Conservation (phyloP, 2,888 invertebrate species). For the Camponotus fellah region DNA sequence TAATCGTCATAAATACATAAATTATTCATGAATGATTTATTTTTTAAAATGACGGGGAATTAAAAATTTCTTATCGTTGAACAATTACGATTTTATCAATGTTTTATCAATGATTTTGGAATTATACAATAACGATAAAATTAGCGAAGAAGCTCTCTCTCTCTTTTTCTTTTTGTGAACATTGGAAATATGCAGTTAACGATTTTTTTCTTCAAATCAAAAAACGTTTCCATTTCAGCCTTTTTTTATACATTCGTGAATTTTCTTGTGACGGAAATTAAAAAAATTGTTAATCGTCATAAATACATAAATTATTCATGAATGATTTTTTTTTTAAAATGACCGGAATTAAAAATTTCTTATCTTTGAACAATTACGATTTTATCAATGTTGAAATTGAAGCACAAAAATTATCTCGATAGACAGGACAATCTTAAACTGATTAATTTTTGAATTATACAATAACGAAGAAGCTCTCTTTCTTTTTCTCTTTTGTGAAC, state of each 20-base stretch:
- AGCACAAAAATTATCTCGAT: constrained; percentile 24
- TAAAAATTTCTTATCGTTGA: constrained; percentile 17
- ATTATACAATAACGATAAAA: neutral
- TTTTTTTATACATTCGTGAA: neutral
- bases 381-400: neutral
- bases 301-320: neutral
- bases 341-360: neutral
- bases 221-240: neutral
- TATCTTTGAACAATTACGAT: constrained; percentile 19
- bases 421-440: neutral
- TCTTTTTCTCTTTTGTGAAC: neutral
- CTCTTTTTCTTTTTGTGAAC: neutral
- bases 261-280: neutral
- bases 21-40: neutral
- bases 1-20: neutral
- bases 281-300: neutral
- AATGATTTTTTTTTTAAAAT: neutral
- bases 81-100: constrained; percentile 1
- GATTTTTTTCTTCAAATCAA: neutral
- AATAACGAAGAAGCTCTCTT: neutral
- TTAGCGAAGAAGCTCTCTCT: neutral
- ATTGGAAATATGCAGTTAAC: neutral
- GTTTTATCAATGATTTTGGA: neutral
- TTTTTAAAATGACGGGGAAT: neutral
- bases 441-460: neutral